phyloP scores from a whole-genome alignment of 2,888 invertebrate genomes.

The Monochamus alternatus region DNA sequence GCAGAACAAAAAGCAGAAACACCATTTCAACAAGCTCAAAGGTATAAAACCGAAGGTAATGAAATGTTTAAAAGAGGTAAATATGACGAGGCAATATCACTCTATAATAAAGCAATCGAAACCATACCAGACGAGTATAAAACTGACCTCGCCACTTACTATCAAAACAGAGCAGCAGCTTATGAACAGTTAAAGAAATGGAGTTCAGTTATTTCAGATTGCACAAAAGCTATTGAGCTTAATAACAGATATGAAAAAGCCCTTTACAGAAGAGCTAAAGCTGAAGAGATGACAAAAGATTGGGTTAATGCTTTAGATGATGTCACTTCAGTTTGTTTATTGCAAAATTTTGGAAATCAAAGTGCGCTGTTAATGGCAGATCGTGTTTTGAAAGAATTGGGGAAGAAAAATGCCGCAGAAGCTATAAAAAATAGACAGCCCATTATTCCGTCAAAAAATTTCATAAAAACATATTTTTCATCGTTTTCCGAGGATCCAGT shows the following conservation, averaged over 20 bases:
- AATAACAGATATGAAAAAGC: conserved; percentile 93
- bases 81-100: conserved; percentile 91
- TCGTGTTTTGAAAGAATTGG: conserved; percentile 88
- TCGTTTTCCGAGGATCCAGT: conserved; percentile 93
- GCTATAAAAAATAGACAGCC: conserved; percentile 80
- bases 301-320: conserved; percentile 90
- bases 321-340: conserved; percentile 92
- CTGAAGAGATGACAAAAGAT: conserved; percentile 85
- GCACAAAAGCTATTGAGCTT: conserved; percentile 86
- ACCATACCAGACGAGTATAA: conserved; percentile 84
- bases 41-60: conserved; percentile 92
- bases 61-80: conserved; percentile 87
- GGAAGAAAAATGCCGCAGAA: conserved; percentile 83
- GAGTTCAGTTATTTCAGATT: conserved; percentile 89
- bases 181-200: conserved; percentile 93
- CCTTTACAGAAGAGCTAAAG: conserved; percentile 86
- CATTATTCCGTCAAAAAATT: conserved; percentile 88
- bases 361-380: conserved; percentile 88
- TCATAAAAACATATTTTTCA: conserved; percentile 89
- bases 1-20: conserved; percentile 68
- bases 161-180: conserved; percentile 96
- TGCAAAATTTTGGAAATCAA: conserved; percentile 91
- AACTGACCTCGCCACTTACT: conserved; percentile 89
- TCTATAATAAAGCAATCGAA: conserved; percentile 95
- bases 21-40: conserved; percentile 82